These are phyloP conservation scores for Plectropomus leopardus DNA, from an alignment of 2,113 vertebrate genomes.

Conservation along the genomic window DNA sequence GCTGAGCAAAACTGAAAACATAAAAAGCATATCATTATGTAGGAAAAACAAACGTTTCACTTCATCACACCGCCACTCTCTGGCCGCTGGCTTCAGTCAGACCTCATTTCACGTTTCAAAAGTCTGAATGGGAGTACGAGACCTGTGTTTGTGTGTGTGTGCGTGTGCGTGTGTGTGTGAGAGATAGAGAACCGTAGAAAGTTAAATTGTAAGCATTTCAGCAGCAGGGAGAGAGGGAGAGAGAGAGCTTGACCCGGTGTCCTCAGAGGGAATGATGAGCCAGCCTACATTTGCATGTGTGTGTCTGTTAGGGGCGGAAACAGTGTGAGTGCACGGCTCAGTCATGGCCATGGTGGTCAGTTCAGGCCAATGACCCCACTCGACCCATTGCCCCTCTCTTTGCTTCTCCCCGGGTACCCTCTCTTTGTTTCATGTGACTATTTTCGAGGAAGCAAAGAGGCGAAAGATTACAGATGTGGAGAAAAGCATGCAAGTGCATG, in stretches of 20 bases:
- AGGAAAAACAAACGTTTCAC: conserved; percentile 44
- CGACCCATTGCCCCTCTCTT: not conserved
- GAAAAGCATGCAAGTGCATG: not conserved
- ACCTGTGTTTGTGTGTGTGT: not conserved
- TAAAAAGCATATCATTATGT: conserved; percentile 2
- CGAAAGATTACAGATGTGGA: not conserved
- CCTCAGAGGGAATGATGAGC: conserved; percentile 46
- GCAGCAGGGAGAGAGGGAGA: conserved; percentile 27
- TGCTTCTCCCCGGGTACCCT: not conserved
- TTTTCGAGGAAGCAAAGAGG: not conserved
- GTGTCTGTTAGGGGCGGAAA: conserved; percentile 19
- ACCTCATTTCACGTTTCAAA: conserved; percentile 67
- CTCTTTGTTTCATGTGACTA: conserved; percentile 7
- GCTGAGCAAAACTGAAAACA: not conserved
- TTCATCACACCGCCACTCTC: conserved; percentile 36
- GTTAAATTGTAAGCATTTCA: conserved; percentile 42
- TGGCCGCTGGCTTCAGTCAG: conserved; percentile 57
- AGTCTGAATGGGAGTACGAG: conserved; percentile 39
- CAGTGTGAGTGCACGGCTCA: not conserved
- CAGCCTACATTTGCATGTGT: conserved; percentile 39
- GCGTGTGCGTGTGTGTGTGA: not conserved
- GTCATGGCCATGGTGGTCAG: conserved; percentile 16
- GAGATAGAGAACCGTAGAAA: not conserved
- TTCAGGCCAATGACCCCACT: conserved; percentile 14
- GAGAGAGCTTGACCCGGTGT: conserved; percentile 17